These are phyloP conservation scores for Melitaea athalia DNA, from an alignment of 2,888 invertebrate species.

Conservation along the genomic window DNA sequence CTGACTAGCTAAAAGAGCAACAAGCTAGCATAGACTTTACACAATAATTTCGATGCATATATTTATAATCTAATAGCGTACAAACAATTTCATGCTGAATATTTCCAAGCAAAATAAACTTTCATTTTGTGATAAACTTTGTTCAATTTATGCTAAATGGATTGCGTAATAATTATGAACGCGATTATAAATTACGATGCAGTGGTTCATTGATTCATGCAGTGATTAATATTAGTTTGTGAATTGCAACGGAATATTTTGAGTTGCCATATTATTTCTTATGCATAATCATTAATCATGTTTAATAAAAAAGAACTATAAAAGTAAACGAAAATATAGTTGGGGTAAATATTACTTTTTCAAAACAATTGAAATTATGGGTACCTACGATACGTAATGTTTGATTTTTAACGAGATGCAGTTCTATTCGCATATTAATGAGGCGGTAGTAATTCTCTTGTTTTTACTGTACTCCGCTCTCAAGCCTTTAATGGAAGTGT, in stretches of 20 bases:
- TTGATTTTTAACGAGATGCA: background rate
- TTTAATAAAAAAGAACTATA: background rate
- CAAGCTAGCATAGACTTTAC: too few relatives aligned
- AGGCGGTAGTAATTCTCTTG: slow-evolving; percentile 21
- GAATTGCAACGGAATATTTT: background rate
- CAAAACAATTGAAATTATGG: background rate
- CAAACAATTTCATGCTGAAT: background rate
- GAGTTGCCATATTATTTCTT: background rate
- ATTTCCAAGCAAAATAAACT: slow-evolving; percentile 1
- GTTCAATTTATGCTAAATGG: slow-evolving; percentile 9
- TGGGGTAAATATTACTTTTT: too few relatives aligned
- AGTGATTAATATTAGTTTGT: slow-evolving; percentile 11
- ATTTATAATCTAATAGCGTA: background rate
- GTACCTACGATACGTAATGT: background rate
- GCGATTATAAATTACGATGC: slow-evolving; percentile 14
- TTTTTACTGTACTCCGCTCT: slow-evolving; percentile 8
- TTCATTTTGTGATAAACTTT: background rate
- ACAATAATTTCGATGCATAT: too few relatives aligned
- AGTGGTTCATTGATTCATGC: slow-evolving; percentile 16
- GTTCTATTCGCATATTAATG: slow-evolving; percentile 25
- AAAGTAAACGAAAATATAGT: background rate
- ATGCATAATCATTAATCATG: too few relatives aligned
- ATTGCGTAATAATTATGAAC: slow-evolving; percentile 6
- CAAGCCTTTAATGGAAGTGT: slow-evolving; percentile 19
- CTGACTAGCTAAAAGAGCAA: background rate